Evolutionary conservation across 1,140 invertebrate genomes (phyloP), one percentile per base, ranked within the genome.

Genomic region (Zeugodacus cucurbitae): DNA sequence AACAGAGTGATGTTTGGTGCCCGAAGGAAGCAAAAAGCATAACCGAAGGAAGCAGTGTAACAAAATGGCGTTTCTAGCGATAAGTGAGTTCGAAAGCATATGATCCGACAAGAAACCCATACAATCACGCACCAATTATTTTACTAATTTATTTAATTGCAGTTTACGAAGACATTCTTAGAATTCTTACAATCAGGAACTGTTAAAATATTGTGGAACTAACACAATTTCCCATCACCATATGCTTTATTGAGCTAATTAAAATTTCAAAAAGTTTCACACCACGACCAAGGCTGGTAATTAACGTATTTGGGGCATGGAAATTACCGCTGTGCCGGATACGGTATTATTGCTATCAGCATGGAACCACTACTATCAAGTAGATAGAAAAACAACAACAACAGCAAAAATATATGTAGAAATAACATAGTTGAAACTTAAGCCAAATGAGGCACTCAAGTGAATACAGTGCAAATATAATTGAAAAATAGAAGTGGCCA

Each of bases 221-320:
- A 48, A 48, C 48, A 17, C 11, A 48, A 54, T 20, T 54, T 54
- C n/a, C 22, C 58, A 54, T 54, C 48, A 26, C 6, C 58, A 62
- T 54, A 62, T 62, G 17, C 34, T 6, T 74, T 41, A 37, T n/a
- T n/a, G 14, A n/a, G 22, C 22, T 74, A 32, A 41, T 74, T 41
- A 74, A 74, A 74, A 74, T 20, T 74, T n/a, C 20, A 74, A 74
- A 74, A 37, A 74, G 67, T 74, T 74, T 41, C 67, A 74, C 67
- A 74, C 74, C 6, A 48, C 41, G 41, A 17, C 26, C 14, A 54
- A 14, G n/a, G 44, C n/a, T n/a, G 41, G 44, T 7, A 82, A 82
- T 48, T 82, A 44, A 82, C 41, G 41, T 26, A 82, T 48, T 82
- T 82, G 26, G 74, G 74, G 22, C 74, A 82, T 82, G 74, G 41